phyloP scores from a whole-genome alignment of 1,140 invertebrate species.

The Dendroctonus valens region DNA sequence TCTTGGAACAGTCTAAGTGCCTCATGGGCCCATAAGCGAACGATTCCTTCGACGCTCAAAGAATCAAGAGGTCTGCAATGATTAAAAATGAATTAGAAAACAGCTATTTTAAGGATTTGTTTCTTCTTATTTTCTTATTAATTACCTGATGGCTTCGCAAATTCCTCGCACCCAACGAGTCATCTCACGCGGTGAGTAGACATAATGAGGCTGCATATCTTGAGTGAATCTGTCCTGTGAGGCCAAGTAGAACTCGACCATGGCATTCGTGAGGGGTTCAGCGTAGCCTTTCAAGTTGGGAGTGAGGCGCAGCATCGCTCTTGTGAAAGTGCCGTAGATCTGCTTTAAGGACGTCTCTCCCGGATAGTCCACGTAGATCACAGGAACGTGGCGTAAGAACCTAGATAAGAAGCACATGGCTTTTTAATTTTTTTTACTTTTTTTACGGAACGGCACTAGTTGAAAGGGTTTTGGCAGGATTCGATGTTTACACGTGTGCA shows the following conservation, averaged over 20 bases:
- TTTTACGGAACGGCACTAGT: no score
- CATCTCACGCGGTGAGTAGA: conserved; percentile 99
- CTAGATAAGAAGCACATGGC: conserved; percentile 45
- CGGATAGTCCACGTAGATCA: conserved; percentile 99
- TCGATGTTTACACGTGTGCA: no score
- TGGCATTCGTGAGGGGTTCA: conserved; percentile 95
- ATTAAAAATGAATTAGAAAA: neutral
- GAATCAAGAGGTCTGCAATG: conserved; percentile 78
- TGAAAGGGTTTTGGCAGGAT: no score
- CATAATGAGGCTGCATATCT: conserved; percentile 99
- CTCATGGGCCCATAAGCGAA: conserved; percentile 98
- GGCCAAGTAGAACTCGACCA: conserved; percentile 97
- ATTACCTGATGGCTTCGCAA: conserved; percentile 88
- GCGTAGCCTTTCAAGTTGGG: conserved; percentile 88
- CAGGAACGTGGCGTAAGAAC: conserved; percentile 91
- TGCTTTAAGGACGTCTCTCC: conserved; percentile 96
- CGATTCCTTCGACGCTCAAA: conserved; percentile 88
- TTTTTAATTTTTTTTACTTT: no score
- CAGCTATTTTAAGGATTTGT: neutral
- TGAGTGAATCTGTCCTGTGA: conserved; percentile 98
- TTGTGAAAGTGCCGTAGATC: conserved; percentile 97
- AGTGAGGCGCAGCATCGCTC: conserved; percentile 93
- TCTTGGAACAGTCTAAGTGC: conserved; percentile 96
- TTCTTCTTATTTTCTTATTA: neutral
- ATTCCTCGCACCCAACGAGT: conserved; percentile 99